A percentile compares a stretch with the other conserved stretches of the same genome.
Conservation (phyloP, 2,113 vertebrate genomes). For the Circaetus cinerascens region DNA sequence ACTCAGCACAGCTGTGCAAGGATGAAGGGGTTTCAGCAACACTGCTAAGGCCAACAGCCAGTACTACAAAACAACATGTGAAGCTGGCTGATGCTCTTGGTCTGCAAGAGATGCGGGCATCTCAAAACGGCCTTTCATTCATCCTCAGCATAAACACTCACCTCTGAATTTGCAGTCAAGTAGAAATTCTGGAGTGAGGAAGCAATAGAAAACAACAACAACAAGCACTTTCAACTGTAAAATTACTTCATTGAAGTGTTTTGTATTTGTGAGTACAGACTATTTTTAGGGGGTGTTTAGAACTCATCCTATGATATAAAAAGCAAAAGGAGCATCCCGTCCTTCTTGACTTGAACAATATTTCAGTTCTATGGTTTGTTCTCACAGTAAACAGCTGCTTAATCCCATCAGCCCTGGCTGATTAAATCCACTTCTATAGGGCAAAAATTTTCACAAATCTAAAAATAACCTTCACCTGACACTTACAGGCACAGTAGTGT, state of each 20-base stretch:
- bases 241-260: neutral
- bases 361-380: neutral
- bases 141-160: neutral
- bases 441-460: neutral
- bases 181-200: neutral
- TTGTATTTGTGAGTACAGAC: neutral
- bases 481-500: neutral
- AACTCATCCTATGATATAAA: neutral
- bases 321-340: neutral
- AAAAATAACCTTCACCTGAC: neutral
- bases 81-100: neutral
- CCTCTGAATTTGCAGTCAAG: neutral
- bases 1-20: neutral
- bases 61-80: accelerated
- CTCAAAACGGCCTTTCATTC: neutral
- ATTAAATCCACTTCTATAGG: neutral
- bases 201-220: neutral
- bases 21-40: accelerated
- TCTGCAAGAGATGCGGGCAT: neutral
- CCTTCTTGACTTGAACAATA: neutral
- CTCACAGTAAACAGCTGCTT: neutral
- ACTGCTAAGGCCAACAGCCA: accelerated
- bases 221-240: neutral
- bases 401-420: neutral
- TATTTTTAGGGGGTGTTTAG: neutral